phyloP scores from a whole-genome alignment of 2,113 vertebrate species.

The Campylomormyrus tamandua region DNA sequence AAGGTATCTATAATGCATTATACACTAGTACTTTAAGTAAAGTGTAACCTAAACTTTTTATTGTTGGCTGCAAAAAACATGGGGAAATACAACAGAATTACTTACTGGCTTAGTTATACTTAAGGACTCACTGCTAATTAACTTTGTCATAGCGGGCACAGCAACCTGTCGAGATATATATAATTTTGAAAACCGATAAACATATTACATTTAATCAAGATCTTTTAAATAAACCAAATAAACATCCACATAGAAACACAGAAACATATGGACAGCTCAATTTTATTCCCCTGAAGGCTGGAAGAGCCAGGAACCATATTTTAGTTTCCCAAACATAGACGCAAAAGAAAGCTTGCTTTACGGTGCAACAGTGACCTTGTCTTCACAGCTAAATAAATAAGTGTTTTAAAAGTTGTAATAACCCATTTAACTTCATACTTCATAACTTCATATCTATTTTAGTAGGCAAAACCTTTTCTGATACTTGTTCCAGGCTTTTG shows the following conservation, averaged over 20 bases:
- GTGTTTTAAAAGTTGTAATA: not conserved
- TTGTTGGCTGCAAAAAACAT: too few species aligned
- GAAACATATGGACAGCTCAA: not conserved
- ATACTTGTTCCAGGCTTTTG: not conserved
- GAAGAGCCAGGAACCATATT: not conserved
- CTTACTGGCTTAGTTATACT: too few species aligned
- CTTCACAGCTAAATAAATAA: not conserved
- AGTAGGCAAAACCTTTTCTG: not conserved
- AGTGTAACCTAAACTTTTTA: too few species aligned
- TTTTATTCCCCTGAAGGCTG: not conserved
- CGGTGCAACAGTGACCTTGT: not conserved
- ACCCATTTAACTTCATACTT: not conserved
- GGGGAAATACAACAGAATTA: too few species aligned
- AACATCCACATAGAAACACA: not conserved
- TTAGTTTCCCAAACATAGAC: not conserved
- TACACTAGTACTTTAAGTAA: too few species aligned
- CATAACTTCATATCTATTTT: not conserved
- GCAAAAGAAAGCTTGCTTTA: not conserved
- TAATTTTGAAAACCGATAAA: not conserved
- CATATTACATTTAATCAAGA: not conserved
- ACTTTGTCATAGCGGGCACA: too few species aligned
- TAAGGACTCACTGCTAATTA: too few species aligned
- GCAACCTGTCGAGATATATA: not conserved
- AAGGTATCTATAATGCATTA: too few species aligned
- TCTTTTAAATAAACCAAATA: not conserved